Evolutionary conservation across 1,140 invertebrate genomes (phyloP).

Genomic region (Zaprionus inermis): DNA sequence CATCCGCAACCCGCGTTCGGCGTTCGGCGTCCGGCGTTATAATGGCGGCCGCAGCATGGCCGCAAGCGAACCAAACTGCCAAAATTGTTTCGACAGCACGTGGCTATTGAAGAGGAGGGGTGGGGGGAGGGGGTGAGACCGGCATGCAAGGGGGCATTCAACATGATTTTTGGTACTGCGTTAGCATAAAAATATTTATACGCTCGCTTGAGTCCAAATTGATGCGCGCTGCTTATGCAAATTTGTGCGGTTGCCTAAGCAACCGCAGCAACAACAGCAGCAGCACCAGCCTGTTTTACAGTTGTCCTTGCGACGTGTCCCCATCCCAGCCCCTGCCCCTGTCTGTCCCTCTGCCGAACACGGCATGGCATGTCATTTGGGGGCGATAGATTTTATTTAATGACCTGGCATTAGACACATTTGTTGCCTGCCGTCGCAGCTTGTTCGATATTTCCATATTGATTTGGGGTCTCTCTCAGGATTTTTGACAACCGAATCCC

Average conservation of each 20-base stretch:
- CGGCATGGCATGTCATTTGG: slow-evolving; percentile 66
- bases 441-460: slow-evolving; percentile 18
- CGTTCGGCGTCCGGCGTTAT: slow-evolving; percentile 32
- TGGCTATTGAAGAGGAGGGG: not conserved
- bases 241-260: slow-evolving; percentile 71
- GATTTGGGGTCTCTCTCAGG: slow-evolving; percentile 1
- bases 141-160: not conserved
- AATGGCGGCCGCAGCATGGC: slow-evolving; percentile 51
- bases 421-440: slow-evolving; percentile 60
- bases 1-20: slow-evolving; percentile 32
- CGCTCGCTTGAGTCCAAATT: slow-evolving; percentile 71
- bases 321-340: not conserved
- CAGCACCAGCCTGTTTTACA: slow-evolving; percentile 44
- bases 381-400: slow-evolving; percentile 73
- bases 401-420: slow-evolving; percentile 72
- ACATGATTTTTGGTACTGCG: slow-evolving; percentile 59
- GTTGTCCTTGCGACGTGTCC: slow-evolving; percentile 27
- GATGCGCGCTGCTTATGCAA: slow-evolving; percentile 77
- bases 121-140: not conserved
- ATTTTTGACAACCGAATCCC: not conserved
- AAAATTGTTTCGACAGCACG: not conserved
- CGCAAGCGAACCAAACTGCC: slow-evolving; percentile 35
- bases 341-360: slow-evolving; percentile 10
- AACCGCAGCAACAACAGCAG: slow-evolving; percentile 61
- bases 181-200: slow-evolving; percentile 78